These are phyloP conservation scores for Pogona vitticeps DNA, from an alignment of 2,113 vertebrate species.

Conservation along the genomic window DNA sequence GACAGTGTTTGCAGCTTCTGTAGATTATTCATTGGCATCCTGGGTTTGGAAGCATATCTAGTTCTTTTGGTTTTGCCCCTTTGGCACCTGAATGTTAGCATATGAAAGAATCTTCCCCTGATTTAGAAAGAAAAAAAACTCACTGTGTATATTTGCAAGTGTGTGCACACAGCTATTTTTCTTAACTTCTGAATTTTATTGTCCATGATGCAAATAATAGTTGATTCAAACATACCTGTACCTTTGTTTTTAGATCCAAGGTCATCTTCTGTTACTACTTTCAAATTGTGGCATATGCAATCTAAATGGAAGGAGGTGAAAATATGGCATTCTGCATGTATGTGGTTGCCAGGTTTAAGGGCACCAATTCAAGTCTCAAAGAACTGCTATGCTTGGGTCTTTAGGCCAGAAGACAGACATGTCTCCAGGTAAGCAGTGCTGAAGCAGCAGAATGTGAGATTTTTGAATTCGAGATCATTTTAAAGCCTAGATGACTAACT, in stretches of 20 bases:
- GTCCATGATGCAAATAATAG: background rate
- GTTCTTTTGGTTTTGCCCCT: slow-evolving; percentile 38
- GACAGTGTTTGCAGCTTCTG: background rate
- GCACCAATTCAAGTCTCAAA: no score
- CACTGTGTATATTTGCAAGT: background rate
- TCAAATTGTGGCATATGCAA: background rate
- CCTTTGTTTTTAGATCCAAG: background rate
- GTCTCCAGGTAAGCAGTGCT: no score
- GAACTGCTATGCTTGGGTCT: no score
- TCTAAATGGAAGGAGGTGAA: background rate
- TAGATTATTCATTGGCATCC: background rate
- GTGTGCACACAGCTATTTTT: background rate
- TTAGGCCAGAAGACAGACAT: no score
- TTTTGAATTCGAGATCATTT: no score
- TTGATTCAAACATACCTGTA: background rate
- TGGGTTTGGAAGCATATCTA: slow-evolving; percentile 29
- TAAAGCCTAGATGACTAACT: no score
- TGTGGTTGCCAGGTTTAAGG: no score
- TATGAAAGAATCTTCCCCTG: slow-evolving; percentile 12
- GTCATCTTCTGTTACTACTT: background rate
- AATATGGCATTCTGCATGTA: no score
- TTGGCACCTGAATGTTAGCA: slow-evolving; percentile 37
- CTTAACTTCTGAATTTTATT: background rate
- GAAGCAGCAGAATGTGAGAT: no score
- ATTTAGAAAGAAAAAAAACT: background rate